Conservation (phyloP, 2,888 invertebrate genomes). For the Agonum fuliginosum region DNA sequence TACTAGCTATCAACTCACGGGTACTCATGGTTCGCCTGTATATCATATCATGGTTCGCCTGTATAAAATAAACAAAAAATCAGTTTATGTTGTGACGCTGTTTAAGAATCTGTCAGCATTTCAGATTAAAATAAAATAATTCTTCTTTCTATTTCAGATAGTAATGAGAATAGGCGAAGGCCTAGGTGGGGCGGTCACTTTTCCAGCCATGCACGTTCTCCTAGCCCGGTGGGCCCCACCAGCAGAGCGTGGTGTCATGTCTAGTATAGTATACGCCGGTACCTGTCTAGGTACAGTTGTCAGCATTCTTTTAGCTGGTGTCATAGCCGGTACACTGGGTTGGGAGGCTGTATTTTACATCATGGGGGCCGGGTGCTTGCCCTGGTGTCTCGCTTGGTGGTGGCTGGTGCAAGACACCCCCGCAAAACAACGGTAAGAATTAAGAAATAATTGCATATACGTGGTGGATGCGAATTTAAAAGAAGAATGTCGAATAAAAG, state of each 20-base stretch:
- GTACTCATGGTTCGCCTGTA: too few species aligned
- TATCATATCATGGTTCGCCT: too few species aligned
- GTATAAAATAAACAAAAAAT: too few species aligned
- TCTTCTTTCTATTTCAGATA: too few species aligned
- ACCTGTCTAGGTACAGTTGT: slow-evolving; percentile 92
- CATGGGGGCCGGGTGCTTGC: slow-evolving; percentile 81
- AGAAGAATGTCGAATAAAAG: too few species aligned
- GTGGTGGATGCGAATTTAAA: too few species aligned
- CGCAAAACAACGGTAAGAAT: slow-evolving; percentile 68
- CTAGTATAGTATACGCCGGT: slow-evolving; percentile 87
- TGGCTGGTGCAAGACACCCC: slow-evolving; percentile 83
- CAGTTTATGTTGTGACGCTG: too few species aligned
- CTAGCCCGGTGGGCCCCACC: slow-evolving; percentile 94
- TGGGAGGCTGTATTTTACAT: slow-evolving; percentile 92
- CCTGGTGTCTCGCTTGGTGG: slow-evolving; percentile 87
- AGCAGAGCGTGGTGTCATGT: slow-evolving; percentile 88
- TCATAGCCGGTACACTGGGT: slow-evolving; percentile 80
- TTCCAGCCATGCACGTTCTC: slow-evolving; percentile 94
- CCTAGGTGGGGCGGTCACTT: slow-evolving; percentile 87
- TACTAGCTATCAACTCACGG: too few species aligned
- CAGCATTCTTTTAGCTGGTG: slow-evolving; percentile 84
- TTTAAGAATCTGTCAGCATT: too few species aligned
- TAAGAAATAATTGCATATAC: too few species aligned
- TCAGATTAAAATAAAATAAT: too few species aligned
- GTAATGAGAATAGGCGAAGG: slow-evolving; percentile 82